Evolutionary conservation across 1,140 invertebrate genomes (phyloP).

Genomic region (Harpegnathos saltator): DNA sequence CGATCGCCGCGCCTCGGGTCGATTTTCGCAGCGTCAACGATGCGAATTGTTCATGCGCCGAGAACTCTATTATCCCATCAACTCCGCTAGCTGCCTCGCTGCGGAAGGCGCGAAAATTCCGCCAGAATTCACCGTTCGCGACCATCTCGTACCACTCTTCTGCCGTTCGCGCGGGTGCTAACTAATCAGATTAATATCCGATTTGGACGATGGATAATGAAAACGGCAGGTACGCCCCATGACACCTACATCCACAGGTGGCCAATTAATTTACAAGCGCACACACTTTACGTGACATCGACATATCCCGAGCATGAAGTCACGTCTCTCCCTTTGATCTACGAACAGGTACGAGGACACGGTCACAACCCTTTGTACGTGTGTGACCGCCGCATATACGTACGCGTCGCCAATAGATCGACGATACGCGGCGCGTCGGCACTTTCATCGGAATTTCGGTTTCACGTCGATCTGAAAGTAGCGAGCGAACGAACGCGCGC

Average conservation of each 20-base stretch:
- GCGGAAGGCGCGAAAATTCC: conserved; percentile 55
- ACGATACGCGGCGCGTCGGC: conserved; percentile 25
- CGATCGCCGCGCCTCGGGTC: neutral
- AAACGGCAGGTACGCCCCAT: conserved; percentile 62
- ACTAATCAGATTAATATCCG: conserved; percentile 75
- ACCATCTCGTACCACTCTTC: neutral
- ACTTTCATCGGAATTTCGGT: conserved; percentile 49
- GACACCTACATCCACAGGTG: conserved; percentile 73
- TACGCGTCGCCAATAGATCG: conserved; percentile 10
- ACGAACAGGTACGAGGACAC: conserved; percentile 30
- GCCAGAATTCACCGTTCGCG: conserved; percentile 16
- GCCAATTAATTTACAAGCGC: conserved; percentile 77
- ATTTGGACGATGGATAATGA: conserved; percentile 69
- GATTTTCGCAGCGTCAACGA: conserved; percentile 16
- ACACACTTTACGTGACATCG: conserved; percentile 75
- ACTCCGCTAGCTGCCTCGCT: neutral
- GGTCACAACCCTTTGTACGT: conserved; percentile 55
- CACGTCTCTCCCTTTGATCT: conserved; percentile 67
- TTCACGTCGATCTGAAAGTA: conserved; percentile 49
- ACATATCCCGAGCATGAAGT: conserved; percentile 71
- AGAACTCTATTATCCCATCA: conserved; percentile 39
- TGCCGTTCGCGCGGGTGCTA: conserved; percentile 29
- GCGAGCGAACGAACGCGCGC: conserved; percentile 1
- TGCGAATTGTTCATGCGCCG: conserved; percentile 24
- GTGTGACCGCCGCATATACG: conserved; percentile 41